Conservation (phyloP, 2,113 vertebrate genomes). For the Mobula birostris region DNA sequence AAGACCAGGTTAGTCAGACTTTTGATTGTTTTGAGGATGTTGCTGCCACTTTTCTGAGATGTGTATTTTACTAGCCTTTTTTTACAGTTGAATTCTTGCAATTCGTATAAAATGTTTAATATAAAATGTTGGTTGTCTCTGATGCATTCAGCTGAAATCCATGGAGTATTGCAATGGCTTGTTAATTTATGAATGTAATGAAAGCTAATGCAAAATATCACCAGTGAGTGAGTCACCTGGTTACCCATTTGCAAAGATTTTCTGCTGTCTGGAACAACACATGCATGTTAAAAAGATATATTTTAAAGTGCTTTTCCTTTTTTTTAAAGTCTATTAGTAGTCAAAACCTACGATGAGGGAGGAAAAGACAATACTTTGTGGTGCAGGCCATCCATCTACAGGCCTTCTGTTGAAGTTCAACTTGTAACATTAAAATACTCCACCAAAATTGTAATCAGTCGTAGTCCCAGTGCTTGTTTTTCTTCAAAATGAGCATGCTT, state of each 20-base stretch:
- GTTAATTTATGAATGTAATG: constrained; percentile 4
- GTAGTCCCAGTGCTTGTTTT: not conserved
- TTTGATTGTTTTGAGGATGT: constrained; percentile 31
- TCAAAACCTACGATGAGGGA: not conserved
- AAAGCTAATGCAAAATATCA: constrained; percentile 21
- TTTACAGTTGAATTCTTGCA: not conserved
- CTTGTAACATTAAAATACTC: not conserved
- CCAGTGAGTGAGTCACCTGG: not conserved
- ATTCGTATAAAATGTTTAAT: constrained; percentile 16
- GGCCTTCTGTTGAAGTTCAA: not conserved
- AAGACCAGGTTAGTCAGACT: constrained; percentile 36
- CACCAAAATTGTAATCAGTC: not conserved
- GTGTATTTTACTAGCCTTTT: constrained; percentile 22
- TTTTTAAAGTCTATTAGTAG: not conserved
- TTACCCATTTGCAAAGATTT: not conserved
- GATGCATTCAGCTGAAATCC: not conserved
- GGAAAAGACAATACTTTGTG: not conserved
- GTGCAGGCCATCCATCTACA: not conserved
- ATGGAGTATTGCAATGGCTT: constrained; percentile 8
- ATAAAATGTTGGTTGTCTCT: not conserved
- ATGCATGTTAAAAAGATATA: not conserved
- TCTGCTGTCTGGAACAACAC: not conserved
- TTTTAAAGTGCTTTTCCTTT: not conserved
- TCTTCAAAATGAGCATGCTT: not conserved
- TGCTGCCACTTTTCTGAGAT: constrained; percentile 34